Percentiles rank a stretch among this genome's conserved stretches.
phyloP scores from a whole-genome alignment of 2,113 vertebrate genomes.

The Urocolius indicus region DNA sequence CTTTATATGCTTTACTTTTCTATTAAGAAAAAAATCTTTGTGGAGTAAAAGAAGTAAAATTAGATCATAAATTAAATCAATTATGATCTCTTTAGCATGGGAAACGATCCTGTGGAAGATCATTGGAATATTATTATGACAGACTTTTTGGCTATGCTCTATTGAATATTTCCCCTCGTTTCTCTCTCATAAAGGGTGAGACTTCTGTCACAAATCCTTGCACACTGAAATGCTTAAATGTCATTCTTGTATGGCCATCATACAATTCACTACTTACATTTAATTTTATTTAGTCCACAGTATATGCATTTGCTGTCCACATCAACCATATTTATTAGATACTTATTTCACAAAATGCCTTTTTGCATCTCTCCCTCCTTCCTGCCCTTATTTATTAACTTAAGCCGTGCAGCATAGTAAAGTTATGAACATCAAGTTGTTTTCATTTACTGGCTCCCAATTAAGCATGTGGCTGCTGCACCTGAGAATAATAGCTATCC shows the following conservation, averaged over 20 bases:
- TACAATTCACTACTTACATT: background rate
- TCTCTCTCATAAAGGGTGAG: background rate
- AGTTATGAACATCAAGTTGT: background rate
- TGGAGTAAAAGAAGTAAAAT: background rate
- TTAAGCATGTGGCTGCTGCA: background rate
- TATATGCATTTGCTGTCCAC: constrained; percentile 5
- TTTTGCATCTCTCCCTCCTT: constrained; percentile 36
- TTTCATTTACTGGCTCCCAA: background rate
- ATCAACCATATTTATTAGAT: background rate
- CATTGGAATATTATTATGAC: background rate
- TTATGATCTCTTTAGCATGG: background rate
- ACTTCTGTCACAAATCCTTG: background rate
- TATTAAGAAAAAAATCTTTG: background rate
- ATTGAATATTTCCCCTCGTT: background rate
- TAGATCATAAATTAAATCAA: background rate
- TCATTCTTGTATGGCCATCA: background rate
- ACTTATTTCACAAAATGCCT: background rate
- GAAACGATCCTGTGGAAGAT: background rate
- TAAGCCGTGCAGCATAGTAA: background rate
- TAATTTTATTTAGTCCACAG: constrained; percentile 14
- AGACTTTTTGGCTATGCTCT: background rate
- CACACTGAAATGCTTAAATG: background rate
- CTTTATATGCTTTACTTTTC: background rate
- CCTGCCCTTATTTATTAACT: constrained; percentile 29
- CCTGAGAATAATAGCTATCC: background rate